Evolutionary conservation across 2,797 vertebrate species (phyloP).

Genomic region (Phoxinus dragarum): DNA sequence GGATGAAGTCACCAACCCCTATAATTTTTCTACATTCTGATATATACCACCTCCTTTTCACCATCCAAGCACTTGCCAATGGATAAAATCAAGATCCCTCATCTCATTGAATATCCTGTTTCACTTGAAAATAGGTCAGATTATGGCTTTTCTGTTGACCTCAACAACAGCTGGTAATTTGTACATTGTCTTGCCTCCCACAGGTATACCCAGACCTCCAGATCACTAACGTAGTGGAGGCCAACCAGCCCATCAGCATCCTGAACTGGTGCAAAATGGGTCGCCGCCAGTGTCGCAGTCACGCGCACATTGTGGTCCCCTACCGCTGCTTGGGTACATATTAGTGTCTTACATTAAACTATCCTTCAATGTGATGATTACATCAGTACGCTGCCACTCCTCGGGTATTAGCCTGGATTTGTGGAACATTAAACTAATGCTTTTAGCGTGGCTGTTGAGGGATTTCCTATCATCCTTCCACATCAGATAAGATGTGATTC

Average conservation of each 20-base stretch:
- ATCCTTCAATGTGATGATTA: constrained; percentile 8
- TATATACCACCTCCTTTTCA: background rate
- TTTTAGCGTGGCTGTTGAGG: constrained; percentile 38
- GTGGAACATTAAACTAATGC: constrained; percentile 38
- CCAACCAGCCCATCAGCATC: constrained; percentile 90
- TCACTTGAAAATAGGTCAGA: constrained; percentile 3
- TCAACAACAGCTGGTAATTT: background rate
- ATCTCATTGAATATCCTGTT: background rate
- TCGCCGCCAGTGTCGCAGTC: constrained; percentile 89
- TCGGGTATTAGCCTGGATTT: constrained; percentile 52
- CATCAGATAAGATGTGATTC: constrained; percentile 20
- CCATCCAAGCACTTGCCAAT: background rate
- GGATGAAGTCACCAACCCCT: background rate
- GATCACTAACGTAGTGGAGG: constrained; percentile 97
- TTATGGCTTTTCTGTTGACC: constrained; percentile 3
- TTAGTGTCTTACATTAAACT: constrained; percentile 16
- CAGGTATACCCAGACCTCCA: constrained; percentile 96
- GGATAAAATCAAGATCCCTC: background rate
- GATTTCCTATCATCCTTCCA: constrained; percentile 32
- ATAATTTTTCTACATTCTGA: background rate
- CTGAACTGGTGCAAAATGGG: constrained; percentile 93
- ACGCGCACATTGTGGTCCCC: constrained; percentile 92
- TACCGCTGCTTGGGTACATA: constrained; percentile 92
- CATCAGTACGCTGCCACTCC: constrained; percentile 29
- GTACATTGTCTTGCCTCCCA: constrained; percentile 28